Percentiles rank a stretch among this genome's conserved stretches.
These are phyloP conservation scores for Aegotheles bennettii DNA, from an alignment of 2,113 vertebrate genomes.

Conservation along the genomic window DNA sequence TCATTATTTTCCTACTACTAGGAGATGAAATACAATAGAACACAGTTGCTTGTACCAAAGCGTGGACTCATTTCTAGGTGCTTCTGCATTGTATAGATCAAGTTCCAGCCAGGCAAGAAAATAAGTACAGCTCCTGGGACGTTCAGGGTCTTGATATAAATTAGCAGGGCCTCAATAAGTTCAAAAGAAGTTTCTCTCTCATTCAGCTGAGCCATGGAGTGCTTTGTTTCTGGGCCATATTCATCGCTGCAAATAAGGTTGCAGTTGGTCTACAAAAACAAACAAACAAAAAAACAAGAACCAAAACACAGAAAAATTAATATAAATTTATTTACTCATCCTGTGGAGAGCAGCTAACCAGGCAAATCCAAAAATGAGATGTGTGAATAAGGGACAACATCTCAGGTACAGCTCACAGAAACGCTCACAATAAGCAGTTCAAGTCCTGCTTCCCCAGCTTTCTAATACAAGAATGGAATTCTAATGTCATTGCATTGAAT, in stretches of 20 bases:
- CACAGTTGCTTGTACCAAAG: slow-evolving; percentile 78
- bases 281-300: background rate
- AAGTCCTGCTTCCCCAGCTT: background rate
- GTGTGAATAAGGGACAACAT: background rate
- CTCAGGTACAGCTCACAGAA: background rate
- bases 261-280: slow-evolving; percentile 82
- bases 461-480: background rate
- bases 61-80: slow-evolving; percentile 90
- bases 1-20: background rate
- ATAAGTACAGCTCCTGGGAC: slow-evolving; percentile 88
- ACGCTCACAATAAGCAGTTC: background rate
- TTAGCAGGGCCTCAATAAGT: slow-evolving; percentile 90
- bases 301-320: background rate
- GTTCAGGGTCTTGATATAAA: slow-evolving; percentile 89
- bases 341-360: background rate
- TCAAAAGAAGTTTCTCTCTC: slow-evolving; percentile 96
- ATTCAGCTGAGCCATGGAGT: slow-evolving; percentile 86
- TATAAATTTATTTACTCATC: background rate
- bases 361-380: background rate
- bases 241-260: slow-evolving; percentile 86
- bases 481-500: background rate
- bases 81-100: slow-evolving; percentile 95
- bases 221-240: slow-evolving; percentile 85
- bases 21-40: background rate
- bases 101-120: slow-evolving; percentile 96